Evolutionary conservation across 2,888 invertebrate genomes (phyloP).

Genomic region (Dasypogon diadema): DNA sequence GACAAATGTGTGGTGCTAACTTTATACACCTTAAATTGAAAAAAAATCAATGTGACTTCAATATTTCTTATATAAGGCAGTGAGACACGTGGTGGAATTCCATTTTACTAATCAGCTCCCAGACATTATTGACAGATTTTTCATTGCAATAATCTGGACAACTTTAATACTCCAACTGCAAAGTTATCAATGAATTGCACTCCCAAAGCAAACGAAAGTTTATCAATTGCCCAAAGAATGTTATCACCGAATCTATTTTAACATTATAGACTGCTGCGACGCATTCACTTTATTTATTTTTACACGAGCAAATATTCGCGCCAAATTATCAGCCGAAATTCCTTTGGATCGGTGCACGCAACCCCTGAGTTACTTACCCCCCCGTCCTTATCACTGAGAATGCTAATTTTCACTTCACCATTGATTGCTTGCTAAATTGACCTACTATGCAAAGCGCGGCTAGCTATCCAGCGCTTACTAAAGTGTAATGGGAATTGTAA

Average conservation of each 20-base stretch:
- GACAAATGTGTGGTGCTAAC: too few relatives aligned
- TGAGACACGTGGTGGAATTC: too few relatives aligned
- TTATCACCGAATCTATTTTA: conserved; percentile 5
- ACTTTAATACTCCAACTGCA: too few relatives aligned
- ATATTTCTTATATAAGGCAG: too few relatives aligned
- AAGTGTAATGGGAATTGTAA: neutral
- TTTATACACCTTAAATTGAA: too few relatives aligned
- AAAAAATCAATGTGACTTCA: too few relatives aligned
- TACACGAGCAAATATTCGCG: neutral
- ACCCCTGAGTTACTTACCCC: neutral
- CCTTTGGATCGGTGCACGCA: neutral
- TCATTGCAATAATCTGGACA: too few relatives aligned
- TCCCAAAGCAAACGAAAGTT: conserved; percentile 1
- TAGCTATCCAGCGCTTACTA: neutral
- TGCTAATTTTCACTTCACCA: neutral
- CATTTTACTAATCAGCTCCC: too few relatives aligned
- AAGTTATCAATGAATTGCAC: conserved; percentile 1
- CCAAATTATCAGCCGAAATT: neutral
- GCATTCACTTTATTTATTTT: neutral
- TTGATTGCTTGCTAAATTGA: neutral
- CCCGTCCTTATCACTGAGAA: neutral
- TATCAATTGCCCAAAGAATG: conserved; percentile 2
- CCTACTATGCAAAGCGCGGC: neutral
- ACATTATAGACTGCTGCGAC: neutral
- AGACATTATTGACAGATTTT: too few relatives aligned